These are phyloP conservation scores for Orthosia cruda DNA, from an alignment of 2,888 invertebrate genomes.

Conservation along the genomic window DNA sequence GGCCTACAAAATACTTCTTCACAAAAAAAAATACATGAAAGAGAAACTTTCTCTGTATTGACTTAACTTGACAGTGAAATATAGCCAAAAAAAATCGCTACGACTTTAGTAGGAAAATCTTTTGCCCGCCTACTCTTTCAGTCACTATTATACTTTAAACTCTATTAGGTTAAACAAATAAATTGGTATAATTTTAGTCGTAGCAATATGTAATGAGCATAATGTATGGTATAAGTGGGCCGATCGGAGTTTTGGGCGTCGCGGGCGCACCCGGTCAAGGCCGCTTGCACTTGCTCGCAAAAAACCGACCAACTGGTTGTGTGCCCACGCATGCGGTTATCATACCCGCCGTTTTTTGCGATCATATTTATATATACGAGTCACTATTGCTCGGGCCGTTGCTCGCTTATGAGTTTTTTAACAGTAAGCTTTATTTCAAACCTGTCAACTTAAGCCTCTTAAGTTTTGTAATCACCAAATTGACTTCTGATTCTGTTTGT, in stretches of 20 bases:
- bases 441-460: constrained; percentile 40
- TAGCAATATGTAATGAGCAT: constrained; percentile 61
- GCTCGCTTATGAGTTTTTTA: constrained; percentile 69
- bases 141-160: constrained; percentile 44
- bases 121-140: constrained; percentile 13
- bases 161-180: constrained; percentile 41
- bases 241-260: constrained; percentile 81
- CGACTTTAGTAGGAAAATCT: constrained; percentile 18
- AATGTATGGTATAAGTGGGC: constrained; percentile 73
- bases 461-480: constrained; percentile 30
- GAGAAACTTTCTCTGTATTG: constrained; percentile 12
- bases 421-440: constrained; percentile 41
- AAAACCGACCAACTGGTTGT: constrained; percentile 86
- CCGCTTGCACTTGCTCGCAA: constrained; percentile 87
- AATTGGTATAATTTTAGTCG: constrained; percentile 57
- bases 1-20: neutral
- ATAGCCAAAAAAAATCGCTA: neutral
- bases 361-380: constrained; percentile 61
- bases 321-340: constrained; percentile 83
- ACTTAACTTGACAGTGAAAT: constrained; percentile 7
- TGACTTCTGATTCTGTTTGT: constrained; percentile 15
- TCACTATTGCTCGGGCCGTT: constrained; percentile 72
- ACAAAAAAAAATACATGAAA: constrained; percentile 16
- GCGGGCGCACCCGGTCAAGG: constrained; percentile 86
- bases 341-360: constrained; percentile 74